Conservation (phyloP, 92 coral and sea anemone genomes). For the Palythoa heliodiscus region DNA sequence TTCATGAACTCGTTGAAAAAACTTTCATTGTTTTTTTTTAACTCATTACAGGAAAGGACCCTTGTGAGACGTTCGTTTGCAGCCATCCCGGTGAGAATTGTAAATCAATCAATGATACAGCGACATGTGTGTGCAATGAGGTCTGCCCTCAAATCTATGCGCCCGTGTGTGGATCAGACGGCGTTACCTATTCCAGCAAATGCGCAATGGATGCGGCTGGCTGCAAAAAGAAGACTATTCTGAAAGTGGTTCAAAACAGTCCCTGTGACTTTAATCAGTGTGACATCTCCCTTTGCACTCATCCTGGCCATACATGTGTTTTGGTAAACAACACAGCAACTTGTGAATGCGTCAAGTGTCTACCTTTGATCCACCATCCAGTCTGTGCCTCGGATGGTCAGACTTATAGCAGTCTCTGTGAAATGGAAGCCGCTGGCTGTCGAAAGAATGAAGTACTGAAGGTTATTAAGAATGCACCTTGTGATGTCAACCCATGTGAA, state of each 20-base stretch:
- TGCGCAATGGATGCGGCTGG: conserved; percentile 41
- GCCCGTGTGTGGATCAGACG: conserved; percentile 42
- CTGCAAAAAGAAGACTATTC: conserved; percentile 30
- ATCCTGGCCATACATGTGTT: conserved; percentile 68
- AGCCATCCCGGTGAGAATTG: conserved; percentile 53
- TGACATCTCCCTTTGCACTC: conserved; percentile 71
- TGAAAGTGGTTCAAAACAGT: conserved; percentile 28
- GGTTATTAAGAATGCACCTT: conserved; percentile 17
- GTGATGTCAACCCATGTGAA: conserved; percentile 67
- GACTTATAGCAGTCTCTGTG: conserved; percentile 77
- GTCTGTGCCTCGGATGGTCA: conserved; percentile 91
- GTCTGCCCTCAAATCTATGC: conserved; percentile 18
- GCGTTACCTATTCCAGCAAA: conserved; percentile 33
- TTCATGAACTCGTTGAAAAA: neutral
- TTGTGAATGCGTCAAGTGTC: conserved; percentile 70
- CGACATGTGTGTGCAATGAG: conserved; percentile 19
- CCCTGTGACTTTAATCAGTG: conserved; percentile 57
- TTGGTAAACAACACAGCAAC: conserved; percentile 69
- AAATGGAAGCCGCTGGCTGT: conserved; percentile 76
- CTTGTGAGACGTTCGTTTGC: conserved; percentile 64
- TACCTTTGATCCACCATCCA: conserved; percentile 41
- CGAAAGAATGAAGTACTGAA: conserved; percentile 23
- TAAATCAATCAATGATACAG: conserved; percentile 10
- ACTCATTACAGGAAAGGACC: conserved; percentile 45
- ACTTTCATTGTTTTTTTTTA: neutral